Percentiles rank a stretch among this genome's conserved stretches.
phyloP scores from a whole-genome alignment of 2,888 invertebrate genomes.

The Euplexia lucipara region DNA sequence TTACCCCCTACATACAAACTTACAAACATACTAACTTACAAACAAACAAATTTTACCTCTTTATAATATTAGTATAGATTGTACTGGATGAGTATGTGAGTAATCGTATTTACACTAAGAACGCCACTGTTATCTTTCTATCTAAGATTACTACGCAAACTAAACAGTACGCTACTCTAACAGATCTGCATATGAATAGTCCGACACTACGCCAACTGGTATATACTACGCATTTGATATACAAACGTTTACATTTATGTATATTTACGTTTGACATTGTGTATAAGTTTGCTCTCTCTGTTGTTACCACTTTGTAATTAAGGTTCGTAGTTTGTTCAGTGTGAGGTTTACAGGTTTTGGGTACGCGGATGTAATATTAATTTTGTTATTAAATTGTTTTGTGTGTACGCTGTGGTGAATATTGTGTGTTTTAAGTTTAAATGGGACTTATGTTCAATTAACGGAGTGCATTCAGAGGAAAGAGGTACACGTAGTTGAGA shows the following conservation, averaged over 20 bases:
- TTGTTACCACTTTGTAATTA: conserved; percentile 46
- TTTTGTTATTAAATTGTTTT: conserved; percentile 27
- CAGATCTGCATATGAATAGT: conserved; percentile 53
- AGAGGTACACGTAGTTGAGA: too few species aligned
- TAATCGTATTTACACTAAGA: conserved; percentile 17
- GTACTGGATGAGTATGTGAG: too few species aligned
- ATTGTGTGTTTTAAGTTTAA: conserved; percentile 11
- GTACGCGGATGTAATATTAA: conserved; percentile 38
- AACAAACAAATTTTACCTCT: too few species aligned
- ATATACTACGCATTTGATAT: conserved; percentile 39
- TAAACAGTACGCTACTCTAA: conserved; percentile 32
- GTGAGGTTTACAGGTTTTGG: conserved; percentile 25
- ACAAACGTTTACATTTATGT: conserved; percentile 39
- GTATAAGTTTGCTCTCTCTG: conserved; percentile 30
- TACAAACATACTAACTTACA: too few species aligned
- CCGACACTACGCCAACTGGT: conserved; percentile 17
- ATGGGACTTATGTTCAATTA: conserved; percentile 1
- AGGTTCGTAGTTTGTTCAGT: conserved; percentile 31
- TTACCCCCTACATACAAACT: too few species aligned
- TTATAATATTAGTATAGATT: too few species aligned
- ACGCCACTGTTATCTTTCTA: conserved; percentile 32
- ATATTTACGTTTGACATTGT: conserved; percentile 55
- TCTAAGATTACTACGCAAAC: conserved; percentile 44
- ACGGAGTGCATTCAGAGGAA: not conserved
- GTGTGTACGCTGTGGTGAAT: conserved; percentile 6